phyloP scores from a whole-genome alignment of 2,797 vertebrate species.

The Channallabes apus region DNA sequence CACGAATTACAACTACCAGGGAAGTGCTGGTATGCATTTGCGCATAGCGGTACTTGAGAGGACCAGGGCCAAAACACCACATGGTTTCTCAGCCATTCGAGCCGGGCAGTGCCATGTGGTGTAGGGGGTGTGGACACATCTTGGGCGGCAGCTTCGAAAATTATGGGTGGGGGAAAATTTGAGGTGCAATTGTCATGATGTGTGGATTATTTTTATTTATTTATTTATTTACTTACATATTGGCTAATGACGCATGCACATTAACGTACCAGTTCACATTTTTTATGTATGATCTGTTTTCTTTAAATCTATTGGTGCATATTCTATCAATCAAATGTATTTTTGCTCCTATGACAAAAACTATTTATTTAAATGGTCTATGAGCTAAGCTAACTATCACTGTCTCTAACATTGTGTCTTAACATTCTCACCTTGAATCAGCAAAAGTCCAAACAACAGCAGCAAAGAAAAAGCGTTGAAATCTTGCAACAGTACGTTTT shows the following conservation, averaged over 20 bases:
- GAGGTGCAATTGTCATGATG: conserved; percentile 57
- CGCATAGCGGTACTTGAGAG: conserved; percentile 31
- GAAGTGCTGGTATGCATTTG: conserved; percentile 47
- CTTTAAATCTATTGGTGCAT: neutral
- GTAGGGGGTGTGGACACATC: conserved; percentile 47
- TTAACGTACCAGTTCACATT: neutral
- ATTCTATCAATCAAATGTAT: neutral
- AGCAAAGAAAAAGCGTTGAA: conserved; percentile 42
- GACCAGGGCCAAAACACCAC: conserved; percentile 48
- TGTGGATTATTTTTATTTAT: neutral
- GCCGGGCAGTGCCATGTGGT: conserved; percentile 59
- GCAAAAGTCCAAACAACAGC: conserved; percentile 47
- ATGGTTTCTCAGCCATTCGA: conserved; percentile 53
- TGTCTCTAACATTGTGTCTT: conserved; percentile 58
- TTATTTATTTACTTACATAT: neutral
- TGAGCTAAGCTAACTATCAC: neutral
- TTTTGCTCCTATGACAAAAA: neutral
- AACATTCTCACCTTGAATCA: conserved; percentile 62
- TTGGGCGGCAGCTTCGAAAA: conserved; percentile 49
- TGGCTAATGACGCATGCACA: neutral
- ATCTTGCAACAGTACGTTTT: conserved; percentile 77
- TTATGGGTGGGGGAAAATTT: conserved; percentile 36
- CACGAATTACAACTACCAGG: conserved; percentile 51
- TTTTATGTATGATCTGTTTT: neutral
- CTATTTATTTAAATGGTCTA: neutral